These are phyloP conservation scores for Drosophila testacea DNA, from an alignment of 2,888 invertebrate species.

Conservation along the genomic window DNA sequence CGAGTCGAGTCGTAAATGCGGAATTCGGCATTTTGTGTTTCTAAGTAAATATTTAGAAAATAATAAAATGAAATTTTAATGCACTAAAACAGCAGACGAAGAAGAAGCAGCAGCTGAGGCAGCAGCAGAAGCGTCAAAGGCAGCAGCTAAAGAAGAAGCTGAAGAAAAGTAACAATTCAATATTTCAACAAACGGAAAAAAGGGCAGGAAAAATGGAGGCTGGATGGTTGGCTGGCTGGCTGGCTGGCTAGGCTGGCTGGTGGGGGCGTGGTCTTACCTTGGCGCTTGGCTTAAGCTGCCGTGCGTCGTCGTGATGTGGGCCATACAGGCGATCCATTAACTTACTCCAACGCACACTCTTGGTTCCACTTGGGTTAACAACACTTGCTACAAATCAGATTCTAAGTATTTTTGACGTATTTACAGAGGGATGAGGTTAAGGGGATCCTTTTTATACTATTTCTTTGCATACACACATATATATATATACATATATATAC, in stretches of 20 bases:
- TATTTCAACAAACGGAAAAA: not conserved
- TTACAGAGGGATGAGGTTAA: slow-evolving; percentile 12
- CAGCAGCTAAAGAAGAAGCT: slow-evolving; percentile 2
- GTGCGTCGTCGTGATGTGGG: slow-evolving; percentile 85
- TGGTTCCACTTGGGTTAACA: slow-evolving; percentile 42
- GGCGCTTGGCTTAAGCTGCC: slow-evolving; percentile 85
- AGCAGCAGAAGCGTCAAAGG: slow-evolving; percentile 5
- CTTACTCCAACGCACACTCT: slow-evolving; percentile 52
- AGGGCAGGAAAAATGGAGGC: not conserved
- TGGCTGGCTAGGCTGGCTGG: not conserved
- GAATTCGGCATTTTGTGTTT: slow-evolving; percentile 46
- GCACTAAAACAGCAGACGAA: slow-evolving; percentile 19
- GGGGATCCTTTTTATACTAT: slow-evolving; percentile 11
- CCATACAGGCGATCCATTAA: slow-evolving; percentile 85
- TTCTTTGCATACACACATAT: not conserved
- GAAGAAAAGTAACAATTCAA: slow-evolving; percentile 8
- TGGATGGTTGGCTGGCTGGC: no score
- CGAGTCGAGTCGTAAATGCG: slow-evolving; percentile 56
- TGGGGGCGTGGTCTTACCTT: slow-evolving; percentile 78
- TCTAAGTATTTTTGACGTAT: slow-evolving; percentile 14
- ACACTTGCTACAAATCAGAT: slow-evolving; percentile 30
- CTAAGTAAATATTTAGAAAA: slow-evolving; percentile 74
- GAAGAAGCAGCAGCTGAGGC: slow-evolving; percentile 10
- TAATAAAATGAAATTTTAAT: slow-evolving; percentile 63
- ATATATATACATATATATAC: slow-evolving; percentile 3